Base-by-base conservation (phyloP, 2,888 invertebrate species). In the Drosophila incognita region DNA sequence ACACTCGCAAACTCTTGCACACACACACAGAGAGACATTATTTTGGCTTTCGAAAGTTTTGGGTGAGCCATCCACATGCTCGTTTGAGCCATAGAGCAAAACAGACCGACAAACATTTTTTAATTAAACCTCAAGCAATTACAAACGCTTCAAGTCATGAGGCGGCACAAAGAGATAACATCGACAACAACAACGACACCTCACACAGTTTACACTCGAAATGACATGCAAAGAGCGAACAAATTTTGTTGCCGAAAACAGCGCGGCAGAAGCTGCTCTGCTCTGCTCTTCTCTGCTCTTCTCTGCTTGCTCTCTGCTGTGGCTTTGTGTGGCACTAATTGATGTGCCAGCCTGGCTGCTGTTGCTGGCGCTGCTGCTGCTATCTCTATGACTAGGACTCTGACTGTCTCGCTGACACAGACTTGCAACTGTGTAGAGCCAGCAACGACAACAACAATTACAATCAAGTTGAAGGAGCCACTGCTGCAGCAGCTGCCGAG, bases 81-180 rank as follows among this genome's bases (percentile, higher is more conserved):
- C 29, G 15, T 24, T 56, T 40, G 49, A 42, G 46, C 49, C 11
- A 59, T 33, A 18, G 40, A 57, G 67, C n/a, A 27, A 57, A 52
- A 79, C 68, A 79, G 68, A 79, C 76, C 76, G 66, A 72, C 70
- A 82, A 81, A 85, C 77, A 81, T 84, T 89, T 89, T 88, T 89
- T 89, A 87, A 87, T 87, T 86, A 86, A 86, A 88, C 88, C 86
- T 71, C 75, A 88, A 83, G 86, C 88, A 88, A 86, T 86, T 89
- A 89, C 87, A 83, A 76, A 68, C 78, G 71, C 58, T 77, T 81
- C 68, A 78, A 86, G 82, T 86, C 81, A 83, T 70, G 72, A 69
- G 85, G 79, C 73, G 69, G 65, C 63, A 67, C 79, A 80, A 79
- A 79, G 80, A 69, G 66, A 59, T 64, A 67, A 72, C 67, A 59